Conservation (phyloP, 2,888 invertebrate genomes). For the Xestia xanthographa region DNA sequence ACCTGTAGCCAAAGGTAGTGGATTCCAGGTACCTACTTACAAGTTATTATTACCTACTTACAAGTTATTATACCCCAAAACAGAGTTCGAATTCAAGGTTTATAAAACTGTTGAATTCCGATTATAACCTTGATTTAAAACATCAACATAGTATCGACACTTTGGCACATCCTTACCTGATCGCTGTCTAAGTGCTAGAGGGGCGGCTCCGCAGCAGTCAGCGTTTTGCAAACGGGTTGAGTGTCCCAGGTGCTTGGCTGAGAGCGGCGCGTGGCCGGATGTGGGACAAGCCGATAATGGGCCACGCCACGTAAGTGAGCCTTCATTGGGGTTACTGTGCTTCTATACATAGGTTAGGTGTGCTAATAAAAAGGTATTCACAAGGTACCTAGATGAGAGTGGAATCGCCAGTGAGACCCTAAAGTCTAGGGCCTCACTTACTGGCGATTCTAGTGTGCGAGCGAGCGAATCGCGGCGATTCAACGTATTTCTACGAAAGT, state of each 20-base stretch:
- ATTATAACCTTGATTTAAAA: conserved; percentile 15
- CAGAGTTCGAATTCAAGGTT: not conserved
- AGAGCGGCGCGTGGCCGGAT: conserved; percentile 63
- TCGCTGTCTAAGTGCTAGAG: conserved; percentile 75
- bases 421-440: too few species aligned
- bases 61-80: not conserved
- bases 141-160: conserved; percentile 50
- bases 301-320: conserved; percentile 19
- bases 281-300: conserved; percentile 60
- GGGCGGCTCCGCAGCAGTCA: conserved; percentile 76
- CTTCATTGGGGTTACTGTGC: conserved; percentile 37
- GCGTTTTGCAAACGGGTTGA: conserved; percentile 88
- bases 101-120: not conserved
- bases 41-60: too few species aligned
- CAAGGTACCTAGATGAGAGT: not conserved
- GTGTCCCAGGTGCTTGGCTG: conserved; percentile 79
- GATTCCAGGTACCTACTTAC: too few species aligned
- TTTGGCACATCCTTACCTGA: conserved; percentile 58
- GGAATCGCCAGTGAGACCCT: not conserved
- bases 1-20: too few species aligned
- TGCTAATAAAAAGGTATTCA: not conserved
- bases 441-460: too few species aligned
- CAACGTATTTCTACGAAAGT: too few species aligned
- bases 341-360: not conserved
- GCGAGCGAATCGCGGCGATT: too few species aligned